Conservation (phyloP, 2,888 invertebrate genomes). For the Magallana nippona region DNA sequence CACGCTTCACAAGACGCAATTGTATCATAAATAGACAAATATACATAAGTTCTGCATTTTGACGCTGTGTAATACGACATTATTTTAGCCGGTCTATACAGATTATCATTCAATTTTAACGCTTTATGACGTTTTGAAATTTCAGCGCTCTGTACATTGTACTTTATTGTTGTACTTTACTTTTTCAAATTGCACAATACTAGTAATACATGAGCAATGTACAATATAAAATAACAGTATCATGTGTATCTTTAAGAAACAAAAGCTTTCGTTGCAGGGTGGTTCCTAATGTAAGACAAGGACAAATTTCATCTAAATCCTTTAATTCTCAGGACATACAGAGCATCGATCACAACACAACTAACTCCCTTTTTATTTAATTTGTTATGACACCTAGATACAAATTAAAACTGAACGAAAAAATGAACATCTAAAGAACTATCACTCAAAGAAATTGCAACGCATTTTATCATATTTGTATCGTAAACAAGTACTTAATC, state of each 20-base stretch:
- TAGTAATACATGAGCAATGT: not conserved
- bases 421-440: too few relatives aligned
- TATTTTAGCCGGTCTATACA: too few relatives aligned
- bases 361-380: not conserved
- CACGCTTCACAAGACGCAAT: too few relatives aligned
- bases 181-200: too few relatives aligned
- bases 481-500: not conserved
- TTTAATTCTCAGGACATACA: not conserved
- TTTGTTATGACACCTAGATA: constrained; percentile 24
- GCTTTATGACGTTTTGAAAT: too few relatives aligned
- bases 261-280: not conserved
- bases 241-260: not conserved
- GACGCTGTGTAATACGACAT: too few relatives aligned
- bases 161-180: too few relatives aligned
- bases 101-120: too few relatives aligned
- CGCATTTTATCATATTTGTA: not conserved
- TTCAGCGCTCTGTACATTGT: too few relatives aligned
- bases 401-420: not conserved
- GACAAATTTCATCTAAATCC: constrained; percentile 3
- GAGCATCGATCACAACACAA: not conserved
- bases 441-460: too few relatives aligned
- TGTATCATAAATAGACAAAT: too few relatives aligned
- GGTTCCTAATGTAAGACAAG: not conserved
- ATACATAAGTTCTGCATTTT: too few relatives aligned
- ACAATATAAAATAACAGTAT: not conserved